A percentile compares a stretch with the other conserved stretches of the same genome.
Conservation (phyloP, 2,113 vertebrate species). For the Donacobius atricapilla region DNA sequence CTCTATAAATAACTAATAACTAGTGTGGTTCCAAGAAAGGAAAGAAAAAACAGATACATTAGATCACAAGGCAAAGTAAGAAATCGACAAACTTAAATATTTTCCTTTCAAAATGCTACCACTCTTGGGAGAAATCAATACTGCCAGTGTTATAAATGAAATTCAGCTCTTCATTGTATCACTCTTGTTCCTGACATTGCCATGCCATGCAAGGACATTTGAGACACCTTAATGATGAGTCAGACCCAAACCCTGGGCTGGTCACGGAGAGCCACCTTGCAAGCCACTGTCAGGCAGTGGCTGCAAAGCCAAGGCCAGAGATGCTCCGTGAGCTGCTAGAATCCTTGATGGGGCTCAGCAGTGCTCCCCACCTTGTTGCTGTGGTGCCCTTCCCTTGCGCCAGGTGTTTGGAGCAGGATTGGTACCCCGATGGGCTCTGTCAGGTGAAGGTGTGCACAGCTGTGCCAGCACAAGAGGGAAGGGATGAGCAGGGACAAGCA, state of each 20-base stretch:
- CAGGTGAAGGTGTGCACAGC: neutral
- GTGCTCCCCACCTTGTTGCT: too few relatives aligned
- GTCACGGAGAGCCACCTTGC: neutral
- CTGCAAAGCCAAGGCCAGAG: neutral
- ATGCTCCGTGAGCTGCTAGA: neutral
- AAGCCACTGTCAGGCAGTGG: rapidly evolving
- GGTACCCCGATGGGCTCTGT: rapidly evolving
- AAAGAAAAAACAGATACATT: neutral
- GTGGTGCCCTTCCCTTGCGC: neutral
- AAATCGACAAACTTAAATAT: neutral
- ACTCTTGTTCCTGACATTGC: neutral
- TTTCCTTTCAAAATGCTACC: neutral
- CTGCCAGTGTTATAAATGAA: neutral
- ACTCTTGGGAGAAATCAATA: neutral
- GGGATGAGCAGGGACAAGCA: neutral
- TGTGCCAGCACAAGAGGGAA: neutral
- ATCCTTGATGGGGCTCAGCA: neutral
- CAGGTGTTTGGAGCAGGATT: neutral
- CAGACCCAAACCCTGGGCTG: rapidly evolving
- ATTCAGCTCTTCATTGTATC: neutral
- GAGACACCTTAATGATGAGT: rapidly evolving
- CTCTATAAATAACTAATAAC: constrained; percentile 6
- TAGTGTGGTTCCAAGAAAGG: neutral
- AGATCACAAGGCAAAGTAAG: neutral
- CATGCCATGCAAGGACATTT: neutral